Evolutionary conservation across 2,113 vertebrate species (phyloP).

Genomic region (Oreochromis tanganicae): DNA sequence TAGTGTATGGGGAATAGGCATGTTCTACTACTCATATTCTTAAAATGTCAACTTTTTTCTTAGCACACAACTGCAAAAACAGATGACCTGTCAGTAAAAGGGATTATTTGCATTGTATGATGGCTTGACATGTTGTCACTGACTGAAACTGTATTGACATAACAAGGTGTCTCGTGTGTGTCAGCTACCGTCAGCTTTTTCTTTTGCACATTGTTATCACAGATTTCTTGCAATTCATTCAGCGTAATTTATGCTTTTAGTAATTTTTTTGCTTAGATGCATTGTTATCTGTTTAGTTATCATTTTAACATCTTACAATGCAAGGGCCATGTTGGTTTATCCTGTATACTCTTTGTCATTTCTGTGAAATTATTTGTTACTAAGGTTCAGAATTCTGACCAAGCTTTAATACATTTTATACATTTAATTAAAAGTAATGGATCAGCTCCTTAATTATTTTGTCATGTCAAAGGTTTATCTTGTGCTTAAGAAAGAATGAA

Average conservation of each 20-base stretch:
- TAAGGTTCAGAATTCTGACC: conserved; percentile 77
- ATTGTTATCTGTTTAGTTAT: conserved; percentile 76
- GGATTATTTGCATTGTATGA: neutral
- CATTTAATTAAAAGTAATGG: conserved; percentile 44
- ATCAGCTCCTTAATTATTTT: neutral
- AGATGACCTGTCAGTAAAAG: neutral
- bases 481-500: neutral
- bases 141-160: conserved; percentile 17
- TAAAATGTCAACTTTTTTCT: neutral
- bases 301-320: conserved; percentile 69
- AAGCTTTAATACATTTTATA: conserved; percentile 71
- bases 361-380: conserved; percentile 84
- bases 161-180: neutral
- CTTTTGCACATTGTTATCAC: neutral
- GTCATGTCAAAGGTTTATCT: neutral
- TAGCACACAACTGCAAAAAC: neutral
- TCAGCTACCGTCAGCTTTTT: conserved; percentile 6
- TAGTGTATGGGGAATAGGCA: neutral
- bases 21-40: neutral
- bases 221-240: conserved; percentile 35
- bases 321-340: conserved; percentile 85
- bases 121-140: neutral
- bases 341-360: conserved; percentile 76
- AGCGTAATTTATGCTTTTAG: conserved; percentile 40
- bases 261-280: neutral